Conservation (phyloP, 2,797 vertebrate genomes). For the Cheirogaleus major region DNA sequence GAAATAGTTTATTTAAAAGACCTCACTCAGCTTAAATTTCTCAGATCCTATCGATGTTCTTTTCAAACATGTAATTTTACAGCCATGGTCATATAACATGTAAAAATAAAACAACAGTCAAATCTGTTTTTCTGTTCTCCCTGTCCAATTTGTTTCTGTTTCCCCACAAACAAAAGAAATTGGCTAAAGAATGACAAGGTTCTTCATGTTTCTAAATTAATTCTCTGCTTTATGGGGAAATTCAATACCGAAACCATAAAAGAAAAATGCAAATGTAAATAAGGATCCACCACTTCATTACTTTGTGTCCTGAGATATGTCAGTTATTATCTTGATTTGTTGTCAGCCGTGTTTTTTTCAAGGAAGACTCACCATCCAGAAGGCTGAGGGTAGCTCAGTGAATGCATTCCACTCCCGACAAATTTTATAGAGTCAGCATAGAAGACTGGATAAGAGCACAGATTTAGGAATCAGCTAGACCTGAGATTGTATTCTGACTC, state of each 20-base stretch:
- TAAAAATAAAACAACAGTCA: conserved; percentile 38
- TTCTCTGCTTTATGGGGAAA: conserved; percentile 31
- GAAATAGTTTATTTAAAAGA: conserved; percentile 33
- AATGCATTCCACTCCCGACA: neutral
- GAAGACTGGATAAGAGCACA: neutral
- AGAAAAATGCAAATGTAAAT: neutral
- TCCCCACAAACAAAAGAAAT: conserved; percentile 39
- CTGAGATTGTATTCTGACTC: neutral
- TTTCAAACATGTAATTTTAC: neutral
- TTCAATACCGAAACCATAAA: conserved; percentile 8
- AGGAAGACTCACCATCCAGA: neutral
- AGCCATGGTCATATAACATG: neutral
- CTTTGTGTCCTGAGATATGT: neutral
- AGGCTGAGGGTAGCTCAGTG: neutral
- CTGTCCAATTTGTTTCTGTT: conserved; percentile 37
- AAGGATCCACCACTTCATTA: neutral
- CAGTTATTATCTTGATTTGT: conserved; percentile 47
- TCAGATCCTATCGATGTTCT: neutral
- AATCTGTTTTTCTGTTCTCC: neutral
- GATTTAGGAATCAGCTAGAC: neutral
- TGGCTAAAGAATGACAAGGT: neutral
- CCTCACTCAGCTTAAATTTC: neutral
- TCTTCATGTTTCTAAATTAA: conserved; percentile 51
- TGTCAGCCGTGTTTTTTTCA: neutral
- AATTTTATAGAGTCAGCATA: neutral